Conservation (phyloP, 1,140 invertebrate genomes). For the Zaprionus lachaisei region DNA sequence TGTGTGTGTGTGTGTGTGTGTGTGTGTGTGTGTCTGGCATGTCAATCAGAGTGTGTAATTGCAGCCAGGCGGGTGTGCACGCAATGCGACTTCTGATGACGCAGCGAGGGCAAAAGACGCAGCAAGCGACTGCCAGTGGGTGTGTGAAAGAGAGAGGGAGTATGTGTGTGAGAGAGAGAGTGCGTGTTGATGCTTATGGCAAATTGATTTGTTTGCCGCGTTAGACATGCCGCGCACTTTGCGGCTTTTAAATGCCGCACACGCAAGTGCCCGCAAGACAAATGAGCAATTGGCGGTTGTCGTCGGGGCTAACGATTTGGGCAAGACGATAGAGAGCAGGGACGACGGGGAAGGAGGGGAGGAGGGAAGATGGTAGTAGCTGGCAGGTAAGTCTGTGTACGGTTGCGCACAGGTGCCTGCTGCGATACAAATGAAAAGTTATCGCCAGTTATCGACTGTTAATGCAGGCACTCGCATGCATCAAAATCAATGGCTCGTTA, state of each 20-base stretch:
- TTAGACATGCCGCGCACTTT: slow-evolving; percentile 64
- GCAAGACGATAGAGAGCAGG: background rate
- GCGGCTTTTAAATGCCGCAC: slow-evolving; percentile 72
- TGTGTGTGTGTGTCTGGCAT: slow-evolving; percentile 7
- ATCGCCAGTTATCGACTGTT: slow-evolving; percentile 23
- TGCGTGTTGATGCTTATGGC: slow-evolving; percentile 69
- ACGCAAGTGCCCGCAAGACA: slow-evolving; percentile 59
- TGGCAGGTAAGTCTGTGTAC: background rate
- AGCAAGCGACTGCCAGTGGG: background rate
- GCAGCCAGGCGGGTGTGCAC: slow-evolving; percentile 29
- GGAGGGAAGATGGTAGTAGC: background rate
- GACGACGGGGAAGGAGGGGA: background rate
- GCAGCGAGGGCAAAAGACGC: slow-evolving; percentile 2
- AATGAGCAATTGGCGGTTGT: slow-evolving; percentile 67
- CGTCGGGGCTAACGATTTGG: slow-evolving; percentile 9
- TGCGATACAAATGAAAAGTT: slow-evolving; percentile 27
- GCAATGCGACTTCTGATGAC: slow-evolving; percentile 6
- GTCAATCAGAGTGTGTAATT: slow-evolving; percentile 27
- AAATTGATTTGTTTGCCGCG: slow-evolving; percentile 75
- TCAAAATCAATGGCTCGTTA: slow-evolving; percentile 43
- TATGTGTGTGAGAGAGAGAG: background rate
- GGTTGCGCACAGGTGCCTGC: background rate
- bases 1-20: slow-evolving; percentile 4
- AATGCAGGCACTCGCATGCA: slow-evolving; percentile 13
- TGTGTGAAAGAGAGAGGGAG: background rate